A percentile compares a stretch with the other conserved stretches of the same genome.
Conservation (phyloP, 1,140 invertebrate genomes). For the Diploscapter pachys region DNA sequence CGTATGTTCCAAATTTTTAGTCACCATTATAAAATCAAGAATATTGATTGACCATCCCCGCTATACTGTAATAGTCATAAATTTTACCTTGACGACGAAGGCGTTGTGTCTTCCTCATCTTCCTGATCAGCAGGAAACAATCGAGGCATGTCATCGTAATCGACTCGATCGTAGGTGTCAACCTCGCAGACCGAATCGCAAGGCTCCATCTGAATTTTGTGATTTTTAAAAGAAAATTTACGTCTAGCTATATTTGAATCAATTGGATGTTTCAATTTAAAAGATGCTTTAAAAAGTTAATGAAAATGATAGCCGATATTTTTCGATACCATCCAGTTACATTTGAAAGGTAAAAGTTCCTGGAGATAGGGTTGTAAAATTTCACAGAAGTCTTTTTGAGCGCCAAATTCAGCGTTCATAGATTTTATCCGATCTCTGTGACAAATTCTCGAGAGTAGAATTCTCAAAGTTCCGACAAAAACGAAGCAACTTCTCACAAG, state of each 20-base stretch:
- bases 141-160: slow-evolving; percentile 37
- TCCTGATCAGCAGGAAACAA: slow-evolving; percentile 35
- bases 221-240: background rate
- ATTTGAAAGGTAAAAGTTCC: background rate
- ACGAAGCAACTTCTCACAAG: too few relatives aligned
- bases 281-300: background rate
- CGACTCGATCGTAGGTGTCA: slow-evolving; percentile 1
- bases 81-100: slow-evolving; percentile 12
- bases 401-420: too few relatives aligned
- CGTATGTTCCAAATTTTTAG: background rate
- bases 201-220: slow-evolving; percentile 9
- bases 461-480: too few relatives aligned
- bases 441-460: too few relatives aligned
- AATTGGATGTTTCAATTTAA: background rate
- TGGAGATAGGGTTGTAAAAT: background rate
- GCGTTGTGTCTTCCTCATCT: slow-evolving; percentile 31
- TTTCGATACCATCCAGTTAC: background rate
- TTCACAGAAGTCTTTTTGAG: background rate
- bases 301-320: too few relatives aligned
- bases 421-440: too few relatives aligned
- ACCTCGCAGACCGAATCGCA: slow-evolving; percentile 8
- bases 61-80: background rate
- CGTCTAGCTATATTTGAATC: background rate
- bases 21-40: background rate
- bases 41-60: background rate